Evolutionary conservation across 2,888 invertebrate species (phyloP).

Genomic region (Ormyrus rosae): DNA sequence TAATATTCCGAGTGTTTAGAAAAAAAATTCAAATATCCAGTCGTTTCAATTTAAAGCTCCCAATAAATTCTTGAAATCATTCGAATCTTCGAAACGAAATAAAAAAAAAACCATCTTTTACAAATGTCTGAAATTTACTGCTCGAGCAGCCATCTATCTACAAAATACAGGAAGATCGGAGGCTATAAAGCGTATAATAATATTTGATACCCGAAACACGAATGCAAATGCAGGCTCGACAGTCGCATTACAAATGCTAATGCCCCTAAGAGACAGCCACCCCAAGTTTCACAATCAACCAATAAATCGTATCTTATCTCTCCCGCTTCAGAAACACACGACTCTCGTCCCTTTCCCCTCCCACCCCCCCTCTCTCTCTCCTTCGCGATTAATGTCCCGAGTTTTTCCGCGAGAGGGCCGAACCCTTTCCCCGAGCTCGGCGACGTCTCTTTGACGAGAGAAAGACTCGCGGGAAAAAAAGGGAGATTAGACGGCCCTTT

Average conservation of each 20-base stretch:
- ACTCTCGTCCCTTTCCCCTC: not conserved
- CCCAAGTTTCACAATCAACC: constrained; percentile 34
- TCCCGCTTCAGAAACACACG: constrained; percentile 33
- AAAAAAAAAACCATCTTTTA: too few species aligned
- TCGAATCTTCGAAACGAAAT: too few species aligned
- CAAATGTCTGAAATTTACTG: not conserved
- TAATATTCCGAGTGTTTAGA: too few species aligned
- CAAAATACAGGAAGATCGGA: not conserved
- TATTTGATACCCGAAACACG: constrained; percentile 25
- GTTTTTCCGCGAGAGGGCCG: too few species aligned
- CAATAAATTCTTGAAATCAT: too few species aligned
- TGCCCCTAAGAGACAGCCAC: constrained; percentile 27
- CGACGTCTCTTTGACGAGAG: not conserved
- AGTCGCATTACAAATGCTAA: constrained; percentile 42
- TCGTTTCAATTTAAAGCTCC: too few species aligned
- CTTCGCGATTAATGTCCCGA: constrained; percentile 30
- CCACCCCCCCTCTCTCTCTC: not conserved
- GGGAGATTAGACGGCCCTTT: not conserved
- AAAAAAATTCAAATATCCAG: too few species aligned
- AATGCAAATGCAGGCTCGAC: constrained; percentile 35
- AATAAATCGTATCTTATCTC: constrained; percentile 48
- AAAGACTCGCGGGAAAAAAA: too few species aligned
- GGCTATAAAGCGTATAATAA: constrained; percentile 36
- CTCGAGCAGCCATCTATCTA: not conserved
- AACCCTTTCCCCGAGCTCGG: not conserved